A percentile compares a stretch with the other conserved stretches of the same genome.
Conservation (phyloP, 1,140 invertebrate genomes). For the Sycophila sp. region DNA sequence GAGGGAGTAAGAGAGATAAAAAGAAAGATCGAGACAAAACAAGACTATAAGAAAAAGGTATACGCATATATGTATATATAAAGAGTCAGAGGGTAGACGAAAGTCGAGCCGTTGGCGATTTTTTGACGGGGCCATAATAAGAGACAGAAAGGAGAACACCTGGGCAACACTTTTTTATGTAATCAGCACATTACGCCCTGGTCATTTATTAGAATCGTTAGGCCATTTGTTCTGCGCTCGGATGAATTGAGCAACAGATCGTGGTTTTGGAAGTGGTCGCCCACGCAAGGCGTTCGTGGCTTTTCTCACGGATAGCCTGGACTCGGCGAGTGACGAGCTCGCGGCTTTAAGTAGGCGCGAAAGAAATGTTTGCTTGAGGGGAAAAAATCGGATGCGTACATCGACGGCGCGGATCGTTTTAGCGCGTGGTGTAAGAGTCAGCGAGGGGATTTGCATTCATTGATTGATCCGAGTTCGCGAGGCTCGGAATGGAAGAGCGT, state of each 20-base stretch:
- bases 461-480: not conserved
- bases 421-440: not conserved
- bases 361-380: not conserved
- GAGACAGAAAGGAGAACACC: no score
- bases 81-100: no score
- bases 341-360: not conserved
- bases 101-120: not conserved
- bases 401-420: not conserved
- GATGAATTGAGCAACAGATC: not conserved
- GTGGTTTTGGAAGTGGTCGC: not conserved
- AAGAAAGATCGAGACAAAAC: no score
- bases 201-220: slow-evolving; percentile 8
- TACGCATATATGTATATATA: no score
- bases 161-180: no score
- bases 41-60: no score
- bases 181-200: not conserved
- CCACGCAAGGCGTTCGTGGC: no score
- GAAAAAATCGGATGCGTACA: not conserved
- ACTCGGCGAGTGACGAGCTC: not conserved
- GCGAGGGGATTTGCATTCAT: not conserved
- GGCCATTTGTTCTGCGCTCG: not conserved
- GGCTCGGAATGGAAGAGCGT: not conserved
- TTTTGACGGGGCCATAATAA: not conserved
- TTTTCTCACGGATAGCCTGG: no score
- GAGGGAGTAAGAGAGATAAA: slow-evolving; percentile 6